Percentiles rank a stretch among this genome's conserved stretches.
phyloP scores from a whole-genome alignment of 2,797 vertebrate genomes.

The Microtus obscurus region DNA sequence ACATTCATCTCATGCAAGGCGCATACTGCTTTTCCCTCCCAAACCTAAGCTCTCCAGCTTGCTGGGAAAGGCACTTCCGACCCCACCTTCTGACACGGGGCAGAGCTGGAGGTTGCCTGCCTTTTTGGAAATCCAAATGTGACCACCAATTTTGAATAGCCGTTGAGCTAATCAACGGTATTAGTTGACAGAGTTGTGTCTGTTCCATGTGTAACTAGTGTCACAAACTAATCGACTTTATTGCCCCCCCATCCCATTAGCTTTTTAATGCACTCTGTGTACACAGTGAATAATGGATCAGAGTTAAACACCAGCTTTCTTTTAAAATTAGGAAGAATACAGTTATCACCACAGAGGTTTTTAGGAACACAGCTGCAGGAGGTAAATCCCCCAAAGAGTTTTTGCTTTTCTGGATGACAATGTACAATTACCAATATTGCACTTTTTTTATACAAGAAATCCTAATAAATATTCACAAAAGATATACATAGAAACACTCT shows the following conservation, averaged over 20 bases:
- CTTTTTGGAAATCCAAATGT: constrained; percentile 70
- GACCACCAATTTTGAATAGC: constrained; percentile 69
- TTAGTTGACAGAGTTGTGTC: constrained; percentile 60
- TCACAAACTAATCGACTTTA: constrained; percentile 59
- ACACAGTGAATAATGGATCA: constrained; percentile 80
- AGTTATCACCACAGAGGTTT: constrained; percentile 76
- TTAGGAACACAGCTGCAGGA: constrained; percentile 85
- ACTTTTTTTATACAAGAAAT: constrained; percentile 91
- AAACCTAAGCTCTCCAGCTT: neutral
- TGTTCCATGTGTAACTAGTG: constrained; percentile 72
- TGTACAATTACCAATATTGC: constrained; percentile 92
- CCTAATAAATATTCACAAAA: constrained; percentile 97
- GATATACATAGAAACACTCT: constrained; percentile 89
- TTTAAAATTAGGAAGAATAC: constrained; percentile 81
- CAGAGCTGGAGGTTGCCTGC: constrained; percentile 15
- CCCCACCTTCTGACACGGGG: neutral
- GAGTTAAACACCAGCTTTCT: constrained; percentile 83
- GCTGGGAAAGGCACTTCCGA: constrained; percentile 45
- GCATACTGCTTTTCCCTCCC: constrained; percentile 48
- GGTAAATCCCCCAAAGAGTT: constrained; percentile 84
- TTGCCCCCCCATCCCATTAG: constrained; percentile 38
- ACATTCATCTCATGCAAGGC: constrained; percentile 82
- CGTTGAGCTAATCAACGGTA: constrained; percentile 51
- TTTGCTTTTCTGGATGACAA: constrained; percentile 87
- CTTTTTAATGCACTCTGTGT: constrained; percentile 76